Evolutionary conservation across 2,113 vertebrate genomes (phyloP), one percentile per base, ranked within the genome.

Genomic region (Physeter macrocephalus): DNA sequence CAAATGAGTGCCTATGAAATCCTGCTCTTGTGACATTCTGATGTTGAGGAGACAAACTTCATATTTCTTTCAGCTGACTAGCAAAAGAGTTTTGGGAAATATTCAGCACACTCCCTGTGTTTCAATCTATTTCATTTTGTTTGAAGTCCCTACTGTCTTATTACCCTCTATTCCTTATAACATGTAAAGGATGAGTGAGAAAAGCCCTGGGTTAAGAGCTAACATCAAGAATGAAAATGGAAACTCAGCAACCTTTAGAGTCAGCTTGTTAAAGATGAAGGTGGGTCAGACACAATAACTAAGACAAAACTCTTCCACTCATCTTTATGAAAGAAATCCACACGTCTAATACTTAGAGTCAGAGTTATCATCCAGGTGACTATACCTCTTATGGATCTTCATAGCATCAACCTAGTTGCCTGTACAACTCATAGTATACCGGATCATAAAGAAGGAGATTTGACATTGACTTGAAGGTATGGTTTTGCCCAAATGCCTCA

Each of bases 1-100:
- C 64, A 96, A 94, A 87, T 75, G 43, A 43, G 43, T 46, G 87
- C 61, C 82, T 93, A 43, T 52, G 54, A 97, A 83, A 72, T 64
- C 7, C 43, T 85, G 14, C 27, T 88, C 3, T 72, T 34, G 6
- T 57, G 39, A 81, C 41, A 92, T 69, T 93, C 69, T 62, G 14
- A n/a, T 54, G 9, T 46, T 52, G 43, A 74, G 17, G 54, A 89
- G 57, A 72, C 27, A 66, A 54, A 81, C 10, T 64, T 93, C 34
- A 46, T 39, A 77, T 88, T 93, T 88, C 62, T 81, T 87, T 88
- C 43, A 46, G 21, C 9, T 83, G 29, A 66, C 46, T n/a, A 88
- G 21, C 17, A 64, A 61, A 92, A 84, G 11, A 4, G 10, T 83
- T 97, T 95, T 36, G 72, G 49, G 39, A 61, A 80, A 64, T 88